These are phyloP conservation scores for Mastomys coucha DNA, from an alignment of 2,113 vertebrate genomes.

Conservation along the genomic window DNA sequence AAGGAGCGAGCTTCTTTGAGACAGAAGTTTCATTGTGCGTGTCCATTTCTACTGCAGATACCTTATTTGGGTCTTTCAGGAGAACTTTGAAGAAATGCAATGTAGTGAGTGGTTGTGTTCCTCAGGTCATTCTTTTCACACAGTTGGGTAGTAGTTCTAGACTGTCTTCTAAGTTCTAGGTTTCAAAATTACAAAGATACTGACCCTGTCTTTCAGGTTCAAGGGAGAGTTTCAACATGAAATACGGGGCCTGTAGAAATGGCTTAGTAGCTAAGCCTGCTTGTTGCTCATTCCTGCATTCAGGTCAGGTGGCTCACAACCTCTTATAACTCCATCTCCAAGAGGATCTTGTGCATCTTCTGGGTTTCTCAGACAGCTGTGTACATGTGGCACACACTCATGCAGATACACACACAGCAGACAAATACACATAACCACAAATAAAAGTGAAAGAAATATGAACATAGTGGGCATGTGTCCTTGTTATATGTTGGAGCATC, in stretches of 20 bases:
- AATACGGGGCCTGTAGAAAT: neutral
- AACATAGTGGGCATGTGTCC: too few relatives aligned
- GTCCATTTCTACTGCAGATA: neutral
- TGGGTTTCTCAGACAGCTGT: neutral
- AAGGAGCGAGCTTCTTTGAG: neutral
- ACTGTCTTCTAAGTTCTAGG: neutral
- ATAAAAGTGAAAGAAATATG: neutral
- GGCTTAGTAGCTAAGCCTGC: neutral
- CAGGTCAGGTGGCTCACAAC: neutral
- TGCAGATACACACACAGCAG: neutral
- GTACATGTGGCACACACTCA: neutral
- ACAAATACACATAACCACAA: neutral
- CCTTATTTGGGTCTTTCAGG: neutral
- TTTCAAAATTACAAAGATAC: constrained; percentile 18
- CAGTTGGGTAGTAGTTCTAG: neutral
- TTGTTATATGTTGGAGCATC: too few relatives aligned
- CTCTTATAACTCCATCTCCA: neutral
- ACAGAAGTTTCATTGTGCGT: neutral
- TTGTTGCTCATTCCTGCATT: neutral
- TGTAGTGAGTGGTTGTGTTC: neutral
- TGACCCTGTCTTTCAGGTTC: neutral
- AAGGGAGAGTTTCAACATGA: neutral
- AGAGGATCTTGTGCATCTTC: neutral
- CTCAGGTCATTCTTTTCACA: neutral
- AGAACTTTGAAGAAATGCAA: neutral